A percentile compares a stretch with the other conserved stretches of the same genome.
These are phyloP conservation scores for Noctua pronuba DNA, from an alignment of 2,888 invertebrate genomes.

Conservation along the genomic window DNA sequence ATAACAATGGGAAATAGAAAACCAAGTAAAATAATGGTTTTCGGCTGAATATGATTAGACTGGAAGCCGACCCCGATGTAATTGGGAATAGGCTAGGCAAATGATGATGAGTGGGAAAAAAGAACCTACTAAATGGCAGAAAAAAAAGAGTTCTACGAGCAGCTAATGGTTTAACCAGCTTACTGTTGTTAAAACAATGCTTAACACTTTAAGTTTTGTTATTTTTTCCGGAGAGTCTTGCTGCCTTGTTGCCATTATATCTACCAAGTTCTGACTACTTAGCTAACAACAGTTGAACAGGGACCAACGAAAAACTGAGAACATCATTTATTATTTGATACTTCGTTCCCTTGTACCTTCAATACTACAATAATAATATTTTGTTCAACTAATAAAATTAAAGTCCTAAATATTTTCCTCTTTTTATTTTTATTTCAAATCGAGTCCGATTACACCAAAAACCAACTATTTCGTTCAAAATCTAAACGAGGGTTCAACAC, in stretches of 20 bases:
- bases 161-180: neutral
- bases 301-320: neutral
- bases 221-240: neutral
- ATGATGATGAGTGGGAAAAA: neutral
- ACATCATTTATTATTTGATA: too few relatives aligned
- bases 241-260: neutral
- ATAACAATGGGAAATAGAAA: too few relatives aligned
- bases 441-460: constrained; percentile 26
- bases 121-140: neutral
- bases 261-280: neutral
- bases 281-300: neutral
- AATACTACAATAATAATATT: neutral
- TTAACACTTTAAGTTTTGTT: too few relatives aligned
- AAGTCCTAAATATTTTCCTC: neutral
- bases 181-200: too few relatives aligned
- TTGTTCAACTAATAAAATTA: neutral
- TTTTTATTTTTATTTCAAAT: neutral
- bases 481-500: constrained; percentile 44
- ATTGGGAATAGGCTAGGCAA: too few relatives aligned
- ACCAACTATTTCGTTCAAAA: constrained; percentile 8
- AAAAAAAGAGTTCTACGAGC: neutral
- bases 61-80: too few relatives aligned
- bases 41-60: too few relatives aligned
- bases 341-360: neutral
- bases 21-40: too few relatives aligned